Evolutionary conservation across 2,888 invertebrate genomes (phyloP).

Genomic region (Neuroscelio doddi): DNA sequence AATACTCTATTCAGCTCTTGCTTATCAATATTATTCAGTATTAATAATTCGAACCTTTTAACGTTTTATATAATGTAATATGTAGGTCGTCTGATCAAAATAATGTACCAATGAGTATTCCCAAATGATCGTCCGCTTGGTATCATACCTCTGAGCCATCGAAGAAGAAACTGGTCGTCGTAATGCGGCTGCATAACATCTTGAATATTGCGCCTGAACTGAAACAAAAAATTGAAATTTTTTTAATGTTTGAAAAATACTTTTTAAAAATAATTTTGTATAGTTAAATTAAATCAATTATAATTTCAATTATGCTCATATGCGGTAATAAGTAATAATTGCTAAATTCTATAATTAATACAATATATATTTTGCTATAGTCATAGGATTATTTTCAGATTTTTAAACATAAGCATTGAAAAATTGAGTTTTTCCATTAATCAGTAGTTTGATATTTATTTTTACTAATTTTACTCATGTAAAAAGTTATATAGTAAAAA

Average conservation of each 20-base stretch:
- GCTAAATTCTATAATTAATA: too few species aligned
- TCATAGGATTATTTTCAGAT: too few species aligned
- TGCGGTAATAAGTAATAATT: too few species aligned
- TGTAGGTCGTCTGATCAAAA: not conserved
- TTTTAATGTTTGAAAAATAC: not conserved
- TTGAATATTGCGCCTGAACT: constrained; percentile 83
- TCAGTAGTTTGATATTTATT: too few species aligned
- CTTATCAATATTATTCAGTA: too few species aligned
- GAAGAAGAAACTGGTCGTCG: constrained; percentile 84
- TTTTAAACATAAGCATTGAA: too few species aligned
- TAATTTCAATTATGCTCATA: too few species aligned
- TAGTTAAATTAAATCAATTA: too few species aligned
- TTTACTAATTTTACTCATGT: too few species aligned
- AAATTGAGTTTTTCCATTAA: too few species aligned
- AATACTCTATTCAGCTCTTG: too few species aligned
- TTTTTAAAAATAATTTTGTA: not conserved
- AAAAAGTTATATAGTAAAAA: too few species aligned
- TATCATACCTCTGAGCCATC: constrained; percentile 85
- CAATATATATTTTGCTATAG: not conserved
- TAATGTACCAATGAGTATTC: not conserved
- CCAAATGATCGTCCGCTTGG: not conserved
- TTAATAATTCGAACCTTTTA: not conserved
- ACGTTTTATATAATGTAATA: constrained; percentile 15
- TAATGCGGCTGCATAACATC: constrained; percentile 82
- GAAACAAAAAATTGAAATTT: constrained; percentile 72